phyloP scores from a whole-genome alignment of 2,888 invertebrate species.

The Piscicola geometra region DNA sequence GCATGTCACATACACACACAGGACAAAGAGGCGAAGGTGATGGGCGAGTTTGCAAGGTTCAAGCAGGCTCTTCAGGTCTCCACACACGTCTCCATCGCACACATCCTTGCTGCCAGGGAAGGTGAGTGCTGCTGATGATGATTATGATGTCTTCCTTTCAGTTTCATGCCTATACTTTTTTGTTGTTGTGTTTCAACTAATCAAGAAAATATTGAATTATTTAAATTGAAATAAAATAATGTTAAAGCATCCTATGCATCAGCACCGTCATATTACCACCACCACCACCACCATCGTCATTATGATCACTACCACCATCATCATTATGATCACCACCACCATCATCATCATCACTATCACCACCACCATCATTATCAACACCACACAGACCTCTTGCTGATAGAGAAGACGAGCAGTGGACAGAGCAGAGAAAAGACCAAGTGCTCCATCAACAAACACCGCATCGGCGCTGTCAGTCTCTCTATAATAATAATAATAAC shows the following conservation, averaged over 20 bases:
- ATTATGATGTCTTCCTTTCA: no score
- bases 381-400: constrained; percentile 66
- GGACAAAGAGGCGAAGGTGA: constrained; percentile 65
- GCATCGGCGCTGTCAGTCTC: constrained; percentile 70
- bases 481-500: no score
- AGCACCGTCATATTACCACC: no score
- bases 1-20: no score
- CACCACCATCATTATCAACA: background rate
- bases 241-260: no score
- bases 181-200: background rate
- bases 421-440: constrained; percentile 77
- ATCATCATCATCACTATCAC: background rate
- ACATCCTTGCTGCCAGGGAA: constrained; percentile 77
- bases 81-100: constrained; percentile 68
- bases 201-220: no score
- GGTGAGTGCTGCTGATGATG: constrained; percentile 51
- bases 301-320: no score
- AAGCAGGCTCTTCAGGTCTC: constrained; percentile 58
- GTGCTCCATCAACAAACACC: constrained; percentile 77
- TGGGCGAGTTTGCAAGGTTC: constrained; percentile 51
- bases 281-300: no score
- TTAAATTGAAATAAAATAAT: no score
- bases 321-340: no score
- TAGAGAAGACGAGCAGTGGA: constrained; percentile 87
- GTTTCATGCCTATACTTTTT: no score